Percentiles rank a stretch among this genome's conserved stretches.
Conservation (phyloP, 2,797 vertebrate species). For the Cichlasoma orientale region DNA sequence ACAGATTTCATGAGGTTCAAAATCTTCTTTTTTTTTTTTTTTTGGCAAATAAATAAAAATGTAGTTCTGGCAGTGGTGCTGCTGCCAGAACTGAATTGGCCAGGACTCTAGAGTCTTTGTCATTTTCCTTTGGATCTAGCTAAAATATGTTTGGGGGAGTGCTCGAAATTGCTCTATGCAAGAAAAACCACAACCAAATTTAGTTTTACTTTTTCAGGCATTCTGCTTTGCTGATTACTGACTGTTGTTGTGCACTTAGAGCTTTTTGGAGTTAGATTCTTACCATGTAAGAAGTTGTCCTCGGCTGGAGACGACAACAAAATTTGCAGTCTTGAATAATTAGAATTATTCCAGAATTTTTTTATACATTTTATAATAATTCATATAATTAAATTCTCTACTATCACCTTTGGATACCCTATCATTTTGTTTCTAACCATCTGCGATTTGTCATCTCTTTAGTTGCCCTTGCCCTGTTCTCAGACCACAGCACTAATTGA, state of each 20-base stretch:
- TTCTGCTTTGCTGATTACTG: not conserved
- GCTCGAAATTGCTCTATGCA: not conserved
- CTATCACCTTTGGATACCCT: not conserved
- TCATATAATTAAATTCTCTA: not conserved
- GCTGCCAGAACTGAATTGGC: not conserved
- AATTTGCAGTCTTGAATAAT: constrained; percentile 8
- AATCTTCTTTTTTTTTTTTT: not conserved
- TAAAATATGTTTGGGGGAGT: not conserved
- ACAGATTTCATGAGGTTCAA: not conserved
- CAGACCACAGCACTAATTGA: constrained; percentile 47
- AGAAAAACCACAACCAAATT: not conserved
- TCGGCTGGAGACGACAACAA: constrained; percentile 4
- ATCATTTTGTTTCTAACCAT: not conserved
- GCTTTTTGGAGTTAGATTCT: not conserved
- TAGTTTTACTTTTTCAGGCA: not conserved
- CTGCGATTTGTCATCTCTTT: not conserved
- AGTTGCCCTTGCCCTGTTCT: not conserved
- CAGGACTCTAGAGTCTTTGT: not conserved
- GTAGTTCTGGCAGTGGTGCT: not conserved
- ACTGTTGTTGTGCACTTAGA: not conserved
- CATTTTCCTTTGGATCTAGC: not conserved
- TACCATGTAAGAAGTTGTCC: not conserved
- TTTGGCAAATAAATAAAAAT: not conserved
- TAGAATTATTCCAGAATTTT: not conserved
- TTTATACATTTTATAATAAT: not conserved